Evolutionary conservation across 2,113 vertebrate species (phyloP).

Genomic region (Chloebia gouldiae): DNA sequence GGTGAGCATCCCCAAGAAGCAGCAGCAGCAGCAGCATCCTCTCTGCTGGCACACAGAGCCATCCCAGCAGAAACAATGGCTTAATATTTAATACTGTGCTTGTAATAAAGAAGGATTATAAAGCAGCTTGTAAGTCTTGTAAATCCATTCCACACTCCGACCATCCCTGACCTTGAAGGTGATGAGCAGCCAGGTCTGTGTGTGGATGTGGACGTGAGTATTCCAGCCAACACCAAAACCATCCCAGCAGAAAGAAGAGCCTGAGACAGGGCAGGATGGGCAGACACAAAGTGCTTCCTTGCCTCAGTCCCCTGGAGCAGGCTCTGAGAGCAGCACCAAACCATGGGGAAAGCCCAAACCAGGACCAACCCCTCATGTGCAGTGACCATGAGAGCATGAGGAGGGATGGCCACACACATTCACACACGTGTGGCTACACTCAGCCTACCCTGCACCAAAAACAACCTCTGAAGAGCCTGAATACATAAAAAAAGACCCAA

Average conservation of each 20-base stretch:
- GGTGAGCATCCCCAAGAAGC: not conserved
- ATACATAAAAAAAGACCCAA: not conserved
- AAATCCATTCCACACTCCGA: not conserved
- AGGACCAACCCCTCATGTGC: rapidly evolving
- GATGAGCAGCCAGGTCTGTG: rapidly evolving
- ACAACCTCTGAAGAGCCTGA: not conserved
- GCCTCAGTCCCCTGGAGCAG: not conserved
- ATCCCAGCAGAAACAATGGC: not conserved
- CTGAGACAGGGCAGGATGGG: not conserved
- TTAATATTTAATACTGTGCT: not conserved
- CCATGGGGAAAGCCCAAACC: not conserved
- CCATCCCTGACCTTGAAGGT: not conserved
- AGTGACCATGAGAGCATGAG: rapidly evolving
- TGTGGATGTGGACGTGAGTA: rapidly evolving
- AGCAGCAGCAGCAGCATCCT: rapidly evolving
- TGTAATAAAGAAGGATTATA: not conserved
- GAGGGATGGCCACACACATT: not conserved
- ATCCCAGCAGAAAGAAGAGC: rapidly evolving
- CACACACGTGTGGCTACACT: rapidly evolving
- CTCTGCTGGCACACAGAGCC: rapidly evolving
- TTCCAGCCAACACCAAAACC: not conserved
- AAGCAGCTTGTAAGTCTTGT: not conserved
- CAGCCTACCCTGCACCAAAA: not conserved
- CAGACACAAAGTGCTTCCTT: not conserved
- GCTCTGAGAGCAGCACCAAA: not conserved